Conservation (phyloP, 2,113 vertebrate species). For the Paramormyrops kingsleyae region DNA sequence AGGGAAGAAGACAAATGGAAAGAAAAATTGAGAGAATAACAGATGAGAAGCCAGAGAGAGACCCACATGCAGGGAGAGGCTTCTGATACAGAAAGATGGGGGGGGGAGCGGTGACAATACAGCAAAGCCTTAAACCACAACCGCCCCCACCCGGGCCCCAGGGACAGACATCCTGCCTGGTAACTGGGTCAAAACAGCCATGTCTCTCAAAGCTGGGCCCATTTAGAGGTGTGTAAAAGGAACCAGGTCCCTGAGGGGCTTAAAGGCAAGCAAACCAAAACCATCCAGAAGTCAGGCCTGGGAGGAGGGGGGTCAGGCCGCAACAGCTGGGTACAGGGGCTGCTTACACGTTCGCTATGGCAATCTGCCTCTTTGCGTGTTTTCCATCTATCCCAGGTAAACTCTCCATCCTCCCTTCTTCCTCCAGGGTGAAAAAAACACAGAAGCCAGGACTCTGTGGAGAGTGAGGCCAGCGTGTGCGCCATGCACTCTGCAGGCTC, state of each 20-base stretch:
- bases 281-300: neutral
- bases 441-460: neutral
- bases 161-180: constrained; percentile 13
- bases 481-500: neutral
- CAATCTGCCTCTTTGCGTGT: neutral
- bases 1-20: constrained; percentile 31
- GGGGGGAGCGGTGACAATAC: neutral
- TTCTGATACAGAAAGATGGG: neutral
- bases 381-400: neutral
- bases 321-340: neutral
- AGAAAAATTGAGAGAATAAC: neutral
- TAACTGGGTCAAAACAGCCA: constrained; percentile 2
- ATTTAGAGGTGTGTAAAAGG: constrained; percentile 19
- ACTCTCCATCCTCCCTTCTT: neutral
- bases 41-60: neutral
- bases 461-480: neutral
- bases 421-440: neutral
- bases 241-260: constrained; percentile 19
- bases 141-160: neutral
- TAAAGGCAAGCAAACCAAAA: constrained; percentile 27
- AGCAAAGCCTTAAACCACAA: neutral
- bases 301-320: neutral
- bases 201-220: neutral
- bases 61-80: neutral
- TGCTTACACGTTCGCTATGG: neutral